Evolutionary conservation across 2,888 invertebrate genomes (phyloP).

Genomic region (Ceratothoa steindachneri): DNA sequence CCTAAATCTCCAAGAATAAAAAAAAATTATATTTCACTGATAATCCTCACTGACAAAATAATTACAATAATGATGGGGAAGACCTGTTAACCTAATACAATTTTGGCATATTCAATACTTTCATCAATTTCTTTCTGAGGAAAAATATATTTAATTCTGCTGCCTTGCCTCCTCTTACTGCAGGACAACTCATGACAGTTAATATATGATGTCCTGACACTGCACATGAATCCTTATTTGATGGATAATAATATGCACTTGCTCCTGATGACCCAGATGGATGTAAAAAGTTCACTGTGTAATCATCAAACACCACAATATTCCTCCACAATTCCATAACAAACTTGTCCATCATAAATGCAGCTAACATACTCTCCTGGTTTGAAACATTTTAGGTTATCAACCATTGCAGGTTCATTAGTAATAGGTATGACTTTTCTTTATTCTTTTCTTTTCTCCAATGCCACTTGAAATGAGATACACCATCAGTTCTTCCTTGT

Average conservation of each 20-base stretch:
- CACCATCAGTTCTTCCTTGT: conserved; percentile 2
- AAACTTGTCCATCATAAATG: conserved; percentile 9
- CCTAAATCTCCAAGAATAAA: not conserved
- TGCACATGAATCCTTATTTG: conserved; percentile 11
- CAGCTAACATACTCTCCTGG: conserved; percentile 2
- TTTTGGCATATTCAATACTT: not conserved
- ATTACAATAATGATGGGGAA: not conserved
- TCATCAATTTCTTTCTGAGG: not conserved
- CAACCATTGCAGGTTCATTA: conserved; percentile 9
- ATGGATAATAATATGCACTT: conserved; percentile 9
- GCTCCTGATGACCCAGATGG: not conserved
- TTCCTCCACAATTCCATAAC: conserved; percentile 16
- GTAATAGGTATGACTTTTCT: not conserved
- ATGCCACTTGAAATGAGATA: not conserved
- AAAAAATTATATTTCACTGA: not conserved
- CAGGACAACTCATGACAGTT: not conserved
- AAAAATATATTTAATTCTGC: not conserved
- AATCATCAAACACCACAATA: conserved; percentile 18
- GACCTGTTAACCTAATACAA: not conserved
- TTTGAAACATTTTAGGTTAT: conserved; percentile 7
- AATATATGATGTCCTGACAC: conserved; percentile 5
- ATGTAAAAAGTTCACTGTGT: conserved; percentile 6
- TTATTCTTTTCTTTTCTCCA: not conserved
- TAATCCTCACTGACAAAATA: not conserved
- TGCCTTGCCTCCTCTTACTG: not conserved